Base-by-base conservation (phyloP, 2,113 vertebrate genomes). In the Columba livia region DNA sequence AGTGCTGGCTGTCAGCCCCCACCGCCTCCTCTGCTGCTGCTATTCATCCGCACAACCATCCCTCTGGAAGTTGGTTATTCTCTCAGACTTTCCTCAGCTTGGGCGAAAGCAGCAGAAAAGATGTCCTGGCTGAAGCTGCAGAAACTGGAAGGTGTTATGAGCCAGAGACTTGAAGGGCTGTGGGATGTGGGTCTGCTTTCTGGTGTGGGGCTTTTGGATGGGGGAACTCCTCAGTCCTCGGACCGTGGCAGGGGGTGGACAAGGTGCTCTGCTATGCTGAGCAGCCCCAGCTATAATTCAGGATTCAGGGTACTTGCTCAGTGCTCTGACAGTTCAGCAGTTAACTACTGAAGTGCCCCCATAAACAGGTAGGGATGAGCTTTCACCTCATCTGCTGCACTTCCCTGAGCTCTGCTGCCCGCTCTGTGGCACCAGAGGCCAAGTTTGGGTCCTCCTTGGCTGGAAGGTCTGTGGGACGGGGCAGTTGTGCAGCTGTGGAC, bases 161-260 rank as follows among this genome's bases (percentile, higher is more conserved):
- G 28, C 7, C 23, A 29, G 34, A 65, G 57, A 53, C 4, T 19
- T 19, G 38, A 31, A 19, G 57, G 24, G 34, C 34, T 66, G 50
- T 1, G 4, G 38, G n/a, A 7, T 58, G n/a, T 9, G n/a, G 13
- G 5, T 77, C 50, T 60, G 31, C 47, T 38, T 70, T 51, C n/a
- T 53, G 73, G 3, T 53, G 0, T 4, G 47, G 67, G 34, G 15
- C 51, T 57, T 15, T 14, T 53, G 70, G 26, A 9, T 20, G 28
- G 56, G 24, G 17, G 19, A 84, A 1, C 44, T 16, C 20, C 29
- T 74, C 28, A 6, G 1, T 31, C 38, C 23, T 56, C 1, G 0
- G 20, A 5, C 42, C 1, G 8, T n/a, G 28, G 7, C 9, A 29
- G 48, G 42, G 26, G 7, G 12, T 6, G 8, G 4, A 3, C 36